Base-by-base conservation (phyloP, 2,797 vertebrate species). In the Tenualosa thibaudeaui region DNA sequence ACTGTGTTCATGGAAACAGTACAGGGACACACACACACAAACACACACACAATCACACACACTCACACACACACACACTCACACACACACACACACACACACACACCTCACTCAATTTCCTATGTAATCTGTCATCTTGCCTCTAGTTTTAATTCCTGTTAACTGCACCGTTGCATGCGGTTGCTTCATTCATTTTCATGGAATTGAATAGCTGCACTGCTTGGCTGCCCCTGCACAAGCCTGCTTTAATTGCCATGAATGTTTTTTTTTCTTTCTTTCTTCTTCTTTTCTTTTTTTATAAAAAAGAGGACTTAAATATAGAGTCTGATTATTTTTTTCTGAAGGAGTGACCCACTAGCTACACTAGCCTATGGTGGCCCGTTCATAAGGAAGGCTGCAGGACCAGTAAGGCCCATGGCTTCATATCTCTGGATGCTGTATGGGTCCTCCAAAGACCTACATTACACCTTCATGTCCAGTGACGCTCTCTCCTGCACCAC, bases 111-210 rank as follows among this genome's bases (percentile, higher is more conserved):
- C 90, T 90, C 90, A 87, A 87, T 92, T 90, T 93, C 91, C 90
- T 82, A 86, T 94, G 92, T 94, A 96, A 95, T 95, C 93, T 92
- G 94, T 95, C 94, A 95, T 95, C 95, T 95, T 91, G 94, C 95
- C 93, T 92, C 90, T 94, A 93, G 93, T 94, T 95, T 95, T 95
- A 96, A 96, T 96, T 96, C 94, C 93, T 94, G 95, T 95, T 96
- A 96, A 94, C 93, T 94, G 94, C 94, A 94, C 95, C 93, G 94
- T 93, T 95, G 92, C 94, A 93, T 94, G 91, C 91, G 91, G 86
- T 92, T 94, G 94, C 93, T 94, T 93, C 91, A 91, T 94, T 95
- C 95, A 93, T 95, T 95, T 94, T 95, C 94, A 95, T 95, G 94
- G 94, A 95, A 95, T 95, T 94, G 95, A 95, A 95, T 95, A 95